These are phyloP conservation scores for Dendrolimus kikuchii DNA, from an alignment of 1,140 invertebrate species.

Conservation along the genomic window DNA sequence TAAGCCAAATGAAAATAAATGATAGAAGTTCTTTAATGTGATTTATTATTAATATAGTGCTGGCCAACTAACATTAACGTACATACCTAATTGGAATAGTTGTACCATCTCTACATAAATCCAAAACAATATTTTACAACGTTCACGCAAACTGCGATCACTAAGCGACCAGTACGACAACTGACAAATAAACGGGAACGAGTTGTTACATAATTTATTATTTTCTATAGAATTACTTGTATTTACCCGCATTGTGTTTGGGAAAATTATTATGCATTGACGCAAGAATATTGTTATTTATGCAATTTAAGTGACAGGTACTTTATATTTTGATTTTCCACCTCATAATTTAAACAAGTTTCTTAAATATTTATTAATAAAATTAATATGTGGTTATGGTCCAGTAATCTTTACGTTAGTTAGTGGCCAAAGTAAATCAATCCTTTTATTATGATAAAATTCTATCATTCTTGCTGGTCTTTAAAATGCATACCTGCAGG, in stretches of 20 bases:
- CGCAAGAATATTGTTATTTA: too few species aligned
- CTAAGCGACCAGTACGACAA: slow-evolving; percentile 43
- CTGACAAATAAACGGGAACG: slow-evolving; percentile 60
- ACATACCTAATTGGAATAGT: neutral
- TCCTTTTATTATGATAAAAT: too few species aligned
- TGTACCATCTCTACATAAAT: slow-evolving; percentile 29
- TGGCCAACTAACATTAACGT: neutral
- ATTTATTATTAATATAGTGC: neutral
- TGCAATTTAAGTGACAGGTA: too few species aligned
- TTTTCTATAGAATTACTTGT: slow-evolving; percentile 8
- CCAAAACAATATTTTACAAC: slow-evolving; percentile 30
- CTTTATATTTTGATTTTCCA: too few species aligned
- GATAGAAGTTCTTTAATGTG: neutral
- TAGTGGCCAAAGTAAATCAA: too few species aligned
- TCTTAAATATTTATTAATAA: too few species aligned
- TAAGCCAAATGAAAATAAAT: neutral
- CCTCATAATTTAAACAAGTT: too few species aligned
- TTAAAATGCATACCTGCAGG: too few species aligned
- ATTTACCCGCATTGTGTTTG: neutral
- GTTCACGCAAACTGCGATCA: slow-evolving; percentile 50
- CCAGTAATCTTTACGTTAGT: too few species aligned
- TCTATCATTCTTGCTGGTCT: too few species aligned
- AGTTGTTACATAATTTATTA: slow-evolving; percentile 55
- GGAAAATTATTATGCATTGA: too few species aligned
- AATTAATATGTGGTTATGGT: too few species aligned